phyloP scores from a whole-genome alignment of 2,797 vertebrate genomes.

The Semaprochilodus insignis region DNA sequence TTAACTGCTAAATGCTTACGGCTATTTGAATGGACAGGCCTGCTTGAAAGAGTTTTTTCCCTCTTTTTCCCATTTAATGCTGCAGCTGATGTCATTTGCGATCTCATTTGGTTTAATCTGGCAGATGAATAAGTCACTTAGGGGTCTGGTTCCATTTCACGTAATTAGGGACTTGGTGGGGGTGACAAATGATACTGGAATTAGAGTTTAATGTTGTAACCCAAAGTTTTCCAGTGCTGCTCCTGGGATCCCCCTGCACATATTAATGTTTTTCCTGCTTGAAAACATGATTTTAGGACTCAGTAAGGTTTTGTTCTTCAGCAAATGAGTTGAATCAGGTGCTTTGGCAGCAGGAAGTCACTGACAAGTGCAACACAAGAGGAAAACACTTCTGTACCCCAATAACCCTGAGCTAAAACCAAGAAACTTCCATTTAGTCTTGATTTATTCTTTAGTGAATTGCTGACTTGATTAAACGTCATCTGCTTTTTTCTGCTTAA shows the following conservation, averaged over 20 bases:
- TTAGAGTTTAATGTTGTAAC: neutral
- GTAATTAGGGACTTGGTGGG: neutral
- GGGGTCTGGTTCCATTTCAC: slow-evolving; percentile 9
- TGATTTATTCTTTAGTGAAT: neutral
- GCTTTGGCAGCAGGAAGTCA: neutral
- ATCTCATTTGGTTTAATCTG: slow-evolving; percentile 7
- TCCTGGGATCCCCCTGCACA: neutral
- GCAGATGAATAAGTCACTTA: neutral
- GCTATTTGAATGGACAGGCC: neutral
- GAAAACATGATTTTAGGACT: neutral
- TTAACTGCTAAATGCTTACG: too few relatives aligned
- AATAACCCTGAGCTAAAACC: neutral
- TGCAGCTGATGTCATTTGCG: neutral
- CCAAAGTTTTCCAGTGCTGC: neutral
- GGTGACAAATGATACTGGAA: neutral
- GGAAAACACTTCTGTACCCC: neutral
- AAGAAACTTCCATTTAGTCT: neutral
- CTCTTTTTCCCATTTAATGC: neutral
- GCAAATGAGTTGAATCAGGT: neutral
- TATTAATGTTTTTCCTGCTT: neutral
- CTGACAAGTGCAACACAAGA: neutral
- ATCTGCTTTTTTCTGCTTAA: neutral
- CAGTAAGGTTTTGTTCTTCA: too few relatives aligned
- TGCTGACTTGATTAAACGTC: neutral
- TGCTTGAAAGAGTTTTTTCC: neutral